Evolutionary conservation across 2,888 invertebrate genomes (phyloP), one percentile per base, ranked within the genome.

Genomic region (Laothoe populi): DNA sequence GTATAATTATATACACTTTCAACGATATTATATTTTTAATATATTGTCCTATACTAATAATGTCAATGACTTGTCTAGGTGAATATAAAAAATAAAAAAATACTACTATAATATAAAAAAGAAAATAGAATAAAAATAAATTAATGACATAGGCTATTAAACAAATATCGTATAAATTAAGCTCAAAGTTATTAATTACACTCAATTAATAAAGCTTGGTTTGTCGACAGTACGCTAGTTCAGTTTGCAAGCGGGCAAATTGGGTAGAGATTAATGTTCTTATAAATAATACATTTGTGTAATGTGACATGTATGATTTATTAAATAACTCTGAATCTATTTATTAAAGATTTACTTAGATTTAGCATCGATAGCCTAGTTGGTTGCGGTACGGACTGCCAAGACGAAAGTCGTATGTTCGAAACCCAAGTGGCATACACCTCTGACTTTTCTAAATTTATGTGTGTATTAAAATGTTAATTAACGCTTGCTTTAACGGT

Each of bases 281-380:
- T 49, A 49, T 35, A 53, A 31, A 53, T 53, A 49, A 26, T 49
- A 31, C 4, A 49, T 49, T n/a, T n/a, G n/a, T 24, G 26, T 26
- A 49, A 16, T 2, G 26, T 49, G 49, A 26, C 49, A 23, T 0
- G 13, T n/a, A 31, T 49, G 49, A 49, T 49, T 49, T 49, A 49
- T 26, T 49, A 46, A 26, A 26, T 26, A 26, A 3, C 26, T 26
- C n/a, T n/a, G n/a, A n/a, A n/a, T n/a, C n/a, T n/a, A n/a, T n/a
- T n/a, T n/a, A n/a, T n/a, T n/a, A n/a, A n/a, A n/a, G n/a, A n/a
- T n/a, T n/a, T n/a, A n/a, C n/a, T n/a, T n/a, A n/a, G n/a, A n/a
- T n/a, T n/a, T n/a, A n/a, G n/a, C n/a, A n/a, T n/a, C n/a, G n/a
- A n/a, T n/a, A n/a, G n/a, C n/a, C n/a, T n/a, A n/a, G n/a, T n/a